A percentile compares a stretch with the other conserved stretches of the same genome.
phyloP scores from a whole-genome alignment of 2,113 vertebrate genomes.

The Ariopsis seemanni region DNA sequence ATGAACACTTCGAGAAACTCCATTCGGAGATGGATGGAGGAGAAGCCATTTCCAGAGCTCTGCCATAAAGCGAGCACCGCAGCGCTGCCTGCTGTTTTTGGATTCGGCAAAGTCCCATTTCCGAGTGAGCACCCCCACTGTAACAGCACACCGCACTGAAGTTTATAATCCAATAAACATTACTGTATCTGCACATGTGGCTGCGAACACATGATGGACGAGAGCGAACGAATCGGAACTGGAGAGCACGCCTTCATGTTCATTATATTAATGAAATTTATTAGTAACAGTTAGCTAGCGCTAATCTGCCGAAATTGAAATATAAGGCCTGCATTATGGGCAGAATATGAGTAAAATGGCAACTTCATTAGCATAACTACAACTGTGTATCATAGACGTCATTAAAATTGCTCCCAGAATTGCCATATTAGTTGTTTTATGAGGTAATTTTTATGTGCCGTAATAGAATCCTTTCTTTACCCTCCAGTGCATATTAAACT shows the following conservation, averaged over 20 bases:
- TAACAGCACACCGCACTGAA: conserved; percentile 46
- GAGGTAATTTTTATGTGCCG: conserved; percentile 95
- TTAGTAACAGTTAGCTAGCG: conserved; percentile 78
- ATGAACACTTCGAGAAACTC: conserved; percentile 31
- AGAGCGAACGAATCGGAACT: conserved; percentile 28
- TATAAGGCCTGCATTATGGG: conserved; percentile 87
- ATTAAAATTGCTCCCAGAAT: conserved; percentile 99
- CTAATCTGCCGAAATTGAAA: conserved; percentile 85
- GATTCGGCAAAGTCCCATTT: conserved; percentile 48
- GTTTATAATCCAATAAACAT: conserved; percentile 58
- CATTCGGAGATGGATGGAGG: conserved; percentile 41
- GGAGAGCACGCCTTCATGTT: conserved; percentile 50
- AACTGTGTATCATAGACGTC: conserved; percentile 97
- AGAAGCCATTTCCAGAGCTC: conserved; percentile 44
- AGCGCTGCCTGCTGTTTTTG: conserved; percentile 54
- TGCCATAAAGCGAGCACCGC: conserved; percentile 48
- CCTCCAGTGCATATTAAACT: conserved; percentile 99
- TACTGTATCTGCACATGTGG: conserved; percentile 53
- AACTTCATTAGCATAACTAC: conserved; percentile 99
- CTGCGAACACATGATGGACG: conserved; percentile 36
- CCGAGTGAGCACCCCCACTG: conserved; percentile 46
- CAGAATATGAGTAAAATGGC: conserved; percentile 96
- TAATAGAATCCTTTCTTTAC: conserved; percentile 99
- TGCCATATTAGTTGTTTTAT: conserved; percentile 99
- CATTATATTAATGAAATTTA: conserved; percentile 79